Percentiles rank a stretch among this genome's conserved stretches.
Conservation (phyloP, 2,888 invertebrate species). For the Drosophila neonasuta region DNA sequence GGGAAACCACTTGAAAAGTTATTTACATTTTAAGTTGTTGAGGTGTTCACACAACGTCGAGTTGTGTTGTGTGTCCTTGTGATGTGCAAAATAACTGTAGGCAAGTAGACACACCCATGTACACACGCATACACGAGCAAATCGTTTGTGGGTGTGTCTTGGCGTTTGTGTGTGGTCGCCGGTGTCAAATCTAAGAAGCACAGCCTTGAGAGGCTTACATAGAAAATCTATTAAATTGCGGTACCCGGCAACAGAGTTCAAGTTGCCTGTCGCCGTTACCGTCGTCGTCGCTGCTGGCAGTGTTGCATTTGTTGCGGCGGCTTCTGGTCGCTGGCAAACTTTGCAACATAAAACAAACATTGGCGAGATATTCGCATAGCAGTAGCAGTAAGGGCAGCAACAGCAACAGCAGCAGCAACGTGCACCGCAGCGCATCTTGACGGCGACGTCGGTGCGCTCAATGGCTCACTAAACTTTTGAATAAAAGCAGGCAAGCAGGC, state of each 20-base stretch:
- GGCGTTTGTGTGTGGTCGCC: conserved; percentile 61
- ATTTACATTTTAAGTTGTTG: conserved; percentile 78
- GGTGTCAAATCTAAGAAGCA: conserved; percentile 72
- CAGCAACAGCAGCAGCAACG: conserved; percentile 23
- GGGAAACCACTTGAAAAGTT: conserved; percentile 76
- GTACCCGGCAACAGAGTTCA: conserved; percentile 56
- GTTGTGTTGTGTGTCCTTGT: conserved; percentile 76
- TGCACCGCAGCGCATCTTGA: conserved; percentile 59
- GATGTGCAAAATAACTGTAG: conserved; percentile 76
- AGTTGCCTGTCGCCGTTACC: conserved; percentile 29
- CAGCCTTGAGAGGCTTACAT: conserved; percentile 70
- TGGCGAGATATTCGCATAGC: conserved; percentile 65
- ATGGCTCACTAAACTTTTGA: conserved; percentile 79
- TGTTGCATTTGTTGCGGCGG: conserved; percentile 39
- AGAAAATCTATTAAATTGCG: conserved; percentile 77
- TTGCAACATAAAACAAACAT: conserved; percentile 79
- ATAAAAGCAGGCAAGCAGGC: conserved; percentile 65
- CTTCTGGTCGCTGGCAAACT: conserved; percentile 68
- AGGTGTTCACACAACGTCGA: conserved; percentile 76
- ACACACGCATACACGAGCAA: conserved; percentile 25
- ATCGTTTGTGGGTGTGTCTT: conserved; percentile 32
- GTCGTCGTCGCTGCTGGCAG: conserved; percentile 10
- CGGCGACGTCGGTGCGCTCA: conserved; percentile 70
- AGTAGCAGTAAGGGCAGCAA: conserved; percentile 26
- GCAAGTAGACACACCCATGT: conserved; percentile 45